These are phyloP conservation scores for Drosophila sturtevanti DNA, from an alignment of 1,140 invertebrate genomes.

Conservation along the genomic window DNA sequence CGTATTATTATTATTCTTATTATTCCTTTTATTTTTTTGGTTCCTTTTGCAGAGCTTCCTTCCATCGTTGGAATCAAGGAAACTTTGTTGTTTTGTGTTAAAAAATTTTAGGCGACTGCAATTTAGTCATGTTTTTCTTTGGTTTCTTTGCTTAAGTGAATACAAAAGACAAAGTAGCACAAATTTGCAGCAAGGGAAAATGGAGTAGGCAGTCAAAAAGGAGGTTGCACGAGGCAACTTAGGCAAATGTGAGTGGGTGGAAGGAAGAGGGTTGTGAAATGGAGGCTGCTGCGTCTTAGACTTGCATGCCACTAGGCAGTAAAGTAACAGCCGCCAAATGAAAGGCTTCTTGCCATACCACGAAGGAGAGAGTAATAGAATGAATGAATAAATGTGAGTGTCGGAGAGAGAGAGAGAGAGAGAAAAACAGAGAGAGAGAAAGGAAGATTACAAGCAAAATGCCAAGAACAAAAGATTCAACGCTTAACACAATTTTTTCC, in stretches of 20 bases:
- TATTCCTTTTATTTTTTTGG: background rate
- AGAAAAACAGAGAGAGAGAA: background rate
- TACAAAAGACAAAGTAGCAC: conserved; percentile 80
- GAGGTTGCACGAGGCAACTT: background rate
- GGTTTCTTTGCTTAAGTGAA: conserved; percentile 42
- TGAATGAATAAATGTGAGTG: no score
- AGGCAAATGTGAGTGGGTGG: no score
- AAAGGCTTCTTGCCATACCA: conserved; percentile 47
- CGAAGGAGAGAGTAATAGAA: background rate
- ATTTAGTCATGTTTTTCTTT: conserved; percentile 14
- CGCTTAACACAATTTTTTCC: conserved; percentile 74
- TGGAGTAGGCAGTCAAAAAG: background rate
- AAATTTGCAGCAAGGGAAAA: conserved; percentile 59
- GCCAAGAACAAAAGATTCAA: conserved; percentile 77
- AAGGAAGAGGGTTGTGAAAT: background rate
- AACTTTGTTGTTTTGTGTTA: conserved; percentile 53
- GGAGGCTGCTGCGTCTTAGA: conserved; percentile 46
- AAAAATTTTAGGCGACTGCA: conserved; percentile 62
- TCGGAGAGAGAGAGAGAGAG: background rate
- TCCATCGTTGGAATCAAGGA: conserved; percentile 49
- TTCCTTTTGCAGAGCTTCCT: no score
- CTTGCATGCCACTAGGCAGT: conserved; percentile 66
- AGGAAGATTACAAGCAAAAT: conserved; percentile 29
- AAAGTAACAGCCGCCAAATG: conserved; percentile 72
- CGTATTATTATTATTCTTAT: conserved; percentile 15